Conservation (phyloP, 2,113 vertebrate species). For the Ranitomeya variabilis region DNA sequence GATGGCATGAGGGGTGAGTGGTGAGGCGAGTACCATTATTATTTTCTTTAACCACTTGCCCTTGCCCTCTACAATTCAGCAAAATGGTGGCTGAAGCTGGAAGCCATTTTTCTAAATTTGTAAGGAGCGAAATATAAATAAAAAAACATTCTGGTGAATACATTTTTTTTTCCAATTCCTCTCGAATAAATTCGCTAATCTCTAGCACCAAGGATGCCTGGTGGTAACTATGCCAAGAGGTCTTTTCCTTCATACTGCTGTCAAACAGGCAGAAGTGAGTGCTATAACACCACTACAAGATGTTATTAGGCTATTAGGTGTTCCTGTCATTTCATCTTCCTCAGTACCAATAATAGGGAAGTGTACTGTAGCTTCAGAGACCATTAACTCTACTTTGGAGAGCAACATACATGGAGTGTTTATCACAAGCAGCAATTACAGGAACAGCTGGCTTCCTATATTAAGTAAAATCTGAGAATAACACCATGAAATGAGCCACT, state of each 20-base stretch:
- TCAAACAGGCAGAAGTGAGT: neutral
- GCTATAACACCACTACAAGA: neutral
- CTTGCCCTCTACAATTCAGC: too few relatives aligned
- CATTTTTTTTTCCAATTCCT: too few relatives aligned
- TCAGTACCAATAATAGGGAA: neutral
- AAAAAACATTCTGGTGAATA: too few relatives aligned
- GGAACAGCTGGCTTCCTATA: conserved; percentile 21
- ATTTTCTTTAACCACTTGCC: too few relatives aligned
- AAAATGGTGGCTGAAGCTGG: too few relatives aligned
- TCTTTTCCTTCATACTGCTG: neutral
- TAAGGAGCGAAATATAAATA: too few relatives aligned
- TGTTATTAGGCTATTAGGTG: neutral
- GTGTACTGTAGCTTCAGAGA: conserved; percentile 7
- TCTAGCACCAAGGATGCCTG: neutral
- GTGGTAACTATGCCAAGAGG: neutral
- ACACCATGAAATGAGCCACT: neutral
- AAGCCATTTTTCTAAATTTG: too few relatives aligned
- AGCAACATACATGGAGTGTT: conserved; percentile 12
- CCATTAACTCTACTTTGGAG: conserved; percentile 33
- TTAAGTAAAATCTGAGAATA: conserved; percentile 18
- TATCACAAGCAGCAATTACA: conserved; percentile 25
- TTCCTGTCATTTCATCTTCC: conserved; percentile 6
- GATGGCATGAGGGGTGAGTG: too few relatives aligned
- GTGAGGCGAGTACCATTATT: too few relatives aligned
- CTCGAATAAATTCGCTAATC: neutral